Base-by-base conservation (phyloP, 1,140 invertebrate genomes). In the Drosophila sproati region DNA sequence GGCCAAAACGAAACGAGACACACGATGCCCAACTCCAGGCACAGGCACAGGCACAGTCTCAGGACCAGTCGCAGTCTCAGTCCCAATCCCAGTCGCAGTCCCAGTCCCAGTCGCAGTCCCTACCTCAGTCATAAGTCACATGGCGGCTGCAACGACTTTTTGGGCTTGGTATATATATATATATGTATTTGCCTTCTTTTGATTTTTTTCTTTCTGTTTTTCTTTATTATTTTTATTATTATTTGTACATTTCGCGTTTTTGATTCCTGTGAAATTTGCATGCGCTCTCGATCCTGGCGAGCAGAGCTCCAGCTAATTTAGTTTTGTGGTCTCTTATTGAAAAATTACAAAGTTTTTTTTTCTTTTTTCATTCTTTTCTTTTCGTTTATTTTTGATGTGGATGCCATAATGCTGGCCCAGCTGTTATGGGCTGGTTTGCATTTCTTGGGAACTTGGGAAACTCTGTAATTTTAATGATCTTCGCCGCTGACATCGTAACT, bases 181-280 rank as follows among this genome's bases (percentile, higher is more conserved):
- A 57, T 41, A 41, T 64, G 37, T 43, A 57, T 41, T 35, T 64
- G 37, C 37, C 45, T 4, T 39, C 6, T 35, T 28, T 12, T 47
- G 41, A 7, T 29, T 28, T 28, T 48, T 12, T 28, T 48, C 5
- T n/a, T 55, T 5, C 52, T 41, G 35, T 28, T 56, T 57, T 67
- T 68, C 32, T 67, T 66, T 59, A 60, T 67, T 73, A 39, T 82
- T 87, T 77, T 89, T 89, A 77, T 83, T 83, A 88, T 89, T 89
- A 78, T 83, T 88, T 89, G 73, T 70, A 78, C 80, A 74, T 77
- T 78, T 77, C 3, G 60, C 48, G 64, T 70, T 85, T 83, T 89
- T 90, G 78, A 89, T 89, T 89, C 85, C 85, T 85, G 81, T 85
- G 85, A 89, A 89, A 89, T 89, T 89, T 89, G 85, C 85, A 81